phyloP scores from a whole-genome alignment of 2,888 invertebrate genomes.

The Limnephilus auricula region DNA sequence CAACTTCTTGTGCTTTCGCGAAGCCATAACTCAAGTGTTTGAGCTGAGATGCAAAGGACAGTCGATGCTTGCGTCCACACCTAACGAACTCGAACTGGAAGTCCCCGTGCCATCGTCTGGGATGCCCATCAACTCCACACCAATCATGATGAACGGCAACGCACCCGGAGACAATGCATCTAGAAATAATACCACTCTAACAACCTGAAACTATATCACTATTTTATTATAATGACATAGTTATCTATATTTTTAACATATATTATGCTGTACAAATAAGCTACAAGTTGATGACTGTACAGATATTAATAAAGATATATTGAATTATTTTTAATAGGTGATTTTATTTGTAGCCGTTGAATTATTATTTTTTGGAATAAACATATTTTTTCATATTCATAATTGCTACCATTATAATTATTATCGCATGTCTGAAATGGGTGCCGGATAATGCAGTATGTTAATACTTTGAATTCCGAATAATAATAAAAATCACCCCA shows the following conservation, averaged over 20 bases:
- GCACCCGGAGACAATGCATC: slow-evolving; percentile 70
- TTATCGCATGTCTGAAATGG: no score
- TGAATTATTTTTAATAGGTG: slow-evolving; percentile 23
- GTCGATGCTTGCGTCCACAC: slow-evolving; percentile 71
- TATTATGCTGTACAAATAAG: slow-evolving; percentile 46
- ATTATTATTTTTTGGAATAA: no score
- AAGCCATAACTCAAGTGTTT: slow-evolving; percentile 97
- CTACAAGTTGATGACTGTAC: slow-evolving; percentile 39
- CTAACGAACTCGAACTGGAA: slow-evolving; percentile 67
- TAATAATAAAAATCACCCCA: no score
- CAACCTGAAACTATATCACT: slow-evolving; percentile 51
- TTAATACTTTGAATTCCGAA: no score
- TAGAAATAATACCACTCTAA: slow-evolving; percentile 61
- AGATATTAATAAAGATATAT: slow-evolving; percentile 44
- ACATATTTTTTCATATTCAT: no score
- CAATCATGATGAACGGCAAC: slow-evolving; percentile 65
- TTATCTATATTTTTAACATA: slow-evolving; percentile 37
- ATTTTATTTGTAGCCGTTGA: not conserved
- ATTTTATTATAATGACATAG: slow-evolving; percentile 32
- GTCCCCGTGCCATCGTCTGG: slow-evolving; percentile 69
- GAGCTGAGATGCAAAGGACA: slow-evolving; percentile 87
- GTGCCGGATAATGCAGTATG: no score
- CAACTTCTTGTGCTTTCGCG: slow-evolving; percentile 97
- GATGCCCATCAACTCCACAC: slow-evolving; percentile 72
- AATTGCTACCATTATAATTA: no score